Conservation (phyloP, 2,888 invertebrate species). For the Ichneumoninae sp. region DNA sequence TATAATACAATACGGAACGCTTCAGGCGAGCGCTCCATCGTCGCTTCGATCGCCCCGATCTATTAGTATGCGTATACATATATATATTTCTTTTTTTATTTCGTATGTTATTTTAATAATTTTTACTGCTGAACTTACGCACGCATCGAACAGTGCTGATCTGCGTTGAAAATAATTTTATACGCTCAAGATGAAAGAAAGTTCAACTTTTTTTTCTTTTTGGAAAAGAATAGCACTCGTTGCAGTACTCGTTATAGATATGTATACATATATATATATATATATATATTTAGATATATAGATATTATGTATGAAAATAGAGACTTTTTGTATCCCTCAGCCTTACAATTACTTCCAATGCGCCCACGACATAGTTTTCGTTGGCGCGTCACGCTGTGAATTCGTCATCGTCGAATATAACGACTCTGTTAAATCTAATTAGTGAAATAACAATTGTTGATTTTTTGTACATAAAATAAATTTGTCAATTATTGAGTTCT, state of each 20-base stretch:
- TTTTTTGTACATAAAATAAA: background rate
- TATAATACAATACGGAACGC: background rate
- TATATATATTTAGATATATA: background rate
- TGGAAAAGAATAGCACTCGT: background rate
- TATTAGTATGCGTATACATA: background rate
- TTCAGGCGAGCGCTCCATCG: background rate
- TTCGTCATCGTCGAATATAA: background rate
- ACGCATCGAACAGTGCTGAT: background rate
- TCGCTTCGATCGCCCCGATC: background rate
- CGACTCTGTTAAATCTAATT: background rate
- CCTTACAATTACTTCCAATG: background rate
- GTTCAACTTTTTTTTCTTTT: background rate
- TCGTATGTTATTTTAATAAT: background rate
- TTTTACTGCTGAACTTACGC: conserved; percentile 3
- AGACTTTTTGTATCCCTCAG: conserved; percentile 10
- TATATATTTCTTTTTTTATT: background rate
- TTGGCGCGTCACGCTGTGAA: conserved; percentile 7
- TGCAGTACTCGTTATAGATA: background rate
- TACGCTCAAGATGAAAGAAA: background rate
- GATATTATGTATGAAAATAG: conserved; percentile 32
- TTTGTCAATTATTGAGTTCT: too few species aligned
- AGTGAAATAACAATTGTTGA: background rate
- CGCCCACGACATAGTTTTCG: background rate
- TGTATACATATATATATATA: background rate
- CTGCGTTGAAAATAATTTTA: conserved; percentile 8